phyloP scores from a whole-genome alignment of 1,140 invertebrate species.

The Macrosteles quadrilineatus region DNA sequence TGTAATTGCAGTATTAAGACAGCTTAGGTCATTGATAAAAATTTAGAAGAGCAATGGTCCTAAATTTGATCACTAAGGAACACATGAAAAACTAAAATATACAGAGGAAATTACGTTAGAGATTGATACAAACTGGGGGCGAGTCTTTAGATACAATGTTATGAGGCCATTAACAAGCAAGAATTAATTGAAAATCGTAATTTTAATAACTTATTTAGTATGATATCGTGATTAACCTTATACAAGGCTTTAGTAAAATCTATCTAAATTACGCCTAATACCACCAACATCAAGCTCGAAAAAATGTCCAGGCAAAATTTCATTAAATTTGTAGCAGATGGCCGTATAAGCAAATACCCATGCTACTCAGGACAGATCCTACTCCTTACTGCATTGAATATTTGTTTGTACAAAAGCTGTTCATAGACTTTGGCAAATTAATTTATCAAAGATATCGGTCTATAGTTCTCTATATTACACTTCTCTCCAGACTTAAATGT shows the following conservation, averaged over 20 bases:
- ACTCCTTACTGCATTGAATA: background rate
- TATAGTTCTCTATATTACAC: background rate
- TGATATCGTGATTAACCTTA: background rate
- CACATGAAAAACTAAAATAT: background rate
- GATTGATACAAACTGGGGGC: background rate
- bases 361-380: background rate
- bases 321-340: background rate
- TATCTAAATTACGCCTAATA: background rate
- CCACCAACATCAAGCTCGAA: background rate
- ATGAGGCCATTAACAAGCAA: background rate
- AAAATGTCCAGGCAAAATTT: too few species aligned
- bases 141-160: too few species aligned
- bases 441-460: background rate
- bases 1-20: too few species aligned
- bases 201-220: background rate
- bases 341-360: background rate
- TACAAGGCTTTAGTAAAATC: background rate
- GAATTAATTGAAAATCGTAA: background rate
- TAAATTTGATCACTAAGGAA: background rate
- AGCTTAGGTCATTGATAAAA: background rate
- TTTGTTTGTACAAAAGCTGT: background rate
- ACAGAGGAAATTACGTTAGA: background rate
- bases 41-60: background rate
- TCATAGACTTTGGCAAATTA: background rate
- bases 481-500: background rate